phyloP scores from a whole-genome alignment of 2,888 invertebrate genomes.

The Andrena bucephala region DNA sequence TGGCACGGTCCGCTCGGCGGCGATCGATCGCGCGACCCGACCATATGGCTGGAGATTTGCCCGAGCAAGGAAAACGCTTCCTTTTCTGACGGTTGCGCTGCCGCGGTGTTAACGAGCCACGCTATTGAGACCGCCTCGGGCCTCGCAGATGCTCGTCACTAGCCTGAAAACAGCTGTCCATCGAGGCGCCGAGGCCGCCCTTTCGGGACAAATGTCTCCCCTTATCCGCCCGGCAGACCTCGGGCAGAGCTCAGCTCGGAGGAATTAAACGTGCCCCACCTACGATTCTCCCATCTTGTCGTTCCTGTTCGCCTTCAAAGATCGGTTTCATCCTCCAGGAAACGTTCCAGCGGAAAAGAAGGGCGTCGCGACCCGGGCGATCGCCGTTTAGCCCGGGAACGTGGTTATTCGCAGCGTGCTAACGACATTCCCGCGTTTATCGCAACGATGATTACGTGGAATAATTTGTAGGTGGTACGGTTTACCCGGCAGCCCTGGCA shows the following conservation, averaged over 20 bases:
- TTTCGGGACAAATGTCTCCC: conserved; percentile 22
- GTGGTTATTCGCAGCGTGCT: not conserved
- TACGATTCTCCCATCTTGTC: too few species aligned
- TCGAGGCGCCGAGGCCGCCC: conserved; percentile 51
- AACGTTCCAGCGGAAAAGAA: not conserved
- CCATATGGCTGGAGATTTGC: conserved; percentile 15
- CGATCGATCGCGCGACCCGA: conserved; percentile 14
- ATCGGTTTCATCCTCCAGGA: too few species aligned
- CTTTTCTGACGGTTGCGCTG: conserved; percentile 13
- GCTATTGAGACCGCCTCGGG: conserved; percentile 49
- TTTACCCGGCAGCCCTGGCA: not conserved
- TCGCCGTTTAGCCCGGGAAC: not conserved
- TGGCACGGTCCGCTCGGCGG: not conserved
- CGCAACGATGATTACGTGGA: conserved; percentile 9
- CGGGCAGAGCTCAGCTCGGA: too few species aligned
- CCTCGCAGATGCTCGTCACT: conserved; percentile 36
- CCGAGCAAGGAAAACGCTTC: conserved; percentile 30
- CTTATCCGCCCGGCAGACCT: not conserved
- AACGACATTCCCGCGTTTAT: conserved; percentile 15
- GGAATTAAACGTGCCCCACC: too few species aligned
- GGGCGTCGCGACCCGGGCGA: not conserved
- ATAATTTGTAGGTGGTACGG: conserved; percentile 15
- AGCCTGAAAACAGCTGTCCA: conserved; percentile 61
- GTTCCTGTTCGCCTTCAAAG: too few species aligned
- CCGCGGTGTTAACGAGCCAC: conserved; percentile 42